Evolutionary conservation across 2,888 invertebrate species (phyloP), one percentile per base, ranked within the genome.

Genomic region (Catocala nupta): DNA sequence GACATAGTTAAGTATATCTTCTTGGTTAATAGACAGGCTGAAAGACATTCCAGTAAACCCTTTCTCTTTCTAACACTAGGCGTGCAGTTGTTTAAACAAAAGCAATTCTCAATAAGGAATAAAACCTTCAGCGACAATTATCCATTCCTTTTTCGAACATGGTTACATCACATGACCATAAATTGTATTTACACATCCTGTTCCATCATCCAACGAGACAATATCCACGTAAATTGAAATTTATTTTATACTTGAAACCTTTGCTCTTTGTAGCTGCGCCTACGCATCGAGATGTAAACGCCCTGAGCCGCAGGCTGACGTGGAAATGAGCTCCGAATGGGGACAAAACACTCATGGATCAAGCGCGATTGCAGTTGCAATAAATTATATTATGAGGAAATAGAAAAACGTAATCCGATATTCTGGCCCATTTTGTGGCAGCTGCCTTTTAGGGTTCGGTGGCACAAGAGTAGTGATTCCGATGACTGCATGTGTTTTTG

Each of bases 221-320:
- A 58, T 51, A 44, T 43, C 10, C 33, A 58, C 34, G 44, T 43
- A 58, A 45, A 58, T 58, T 58, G 49, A 47, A 25, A 45, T 52
- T 45, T 58, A 58, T 52, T 33, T 50, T 42, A 39, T 34, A 50
- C n/a, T 54, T 33, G 13, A 33, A 43, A 50, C 25, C 43, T 44
- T 43, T 51, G 57, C 57, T 51, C 49, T 57, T 51, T 57, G 13
- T 8, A n/a, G 25, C 25, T 11, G 12, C 52, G 58, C 58, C 58
- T 6, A 58, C 58, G 39, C 12, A 11, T 58, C 9, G 6, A n/a
- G 25, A 16, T 42, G 36, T 43, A n/a, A 51, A 53, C 53, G 48
- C 59, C 47, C 11, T 53, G 34, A 25, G 52, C 45, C 59, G 39
- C 36, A 42, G 59, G 59, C 59, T 53, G 59, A 59, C 59, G 39